phyloP scores from a whole-genome alignment of 2,797 vertebrate species.

The Mallotus villosus region DNA sequence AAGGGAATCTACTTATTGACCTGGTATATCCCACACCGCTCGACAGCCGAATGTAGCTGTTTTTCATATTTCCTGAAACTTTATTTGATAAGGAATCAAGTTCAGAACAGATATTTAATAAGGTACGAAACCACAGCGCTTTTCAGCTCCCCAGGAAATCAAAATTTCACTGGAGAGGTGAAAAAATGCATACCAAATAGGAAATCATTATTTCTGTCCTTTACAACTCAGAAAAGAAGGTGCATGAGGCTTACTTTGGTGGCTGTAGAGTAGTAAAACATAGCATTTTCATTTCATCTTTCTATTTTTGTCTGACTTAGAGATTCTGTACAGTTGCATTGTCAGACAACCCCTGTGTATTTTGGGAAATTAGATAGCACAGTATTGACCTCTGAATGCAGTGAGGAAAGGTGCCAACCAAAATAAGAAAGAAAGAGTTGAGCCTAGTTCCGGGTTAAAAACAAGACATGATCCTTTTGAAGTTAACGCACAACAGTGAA shows the following conservation, averaged over 20 bases:
- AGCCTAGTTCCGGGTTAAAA: background rate
- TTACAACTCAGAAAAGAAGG: constrained; percentile 61
- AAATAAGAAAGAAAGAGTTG: background rate
- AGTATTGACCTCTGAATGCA: background rate
- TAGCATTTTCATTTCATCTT: constrained; percentile 38
- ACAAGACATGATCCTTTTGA: background rate
- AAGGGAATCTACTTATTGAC: constrained; percentile 71
- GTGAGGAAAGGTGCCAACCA: background rate
- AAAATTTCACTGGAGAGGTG: constrained; percentile 48
- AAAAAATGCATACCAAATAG: constrained; percentile 70
- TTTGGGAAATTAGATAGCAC: background rate
- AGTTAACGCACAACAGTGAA: background rate
- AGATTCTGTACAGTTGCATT: too few species aligned
- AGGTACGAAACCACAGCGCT: constrained; percentile 45
- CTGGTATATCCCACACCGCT: constrained; percentile 69
- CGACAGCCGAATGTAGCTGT: constrained; percentile 63
- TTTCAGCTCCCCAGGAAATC: constrained; percentile 54
- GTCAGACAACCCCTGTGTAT: background rate
- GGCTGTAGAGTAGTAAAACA: constrained; percentile 50
- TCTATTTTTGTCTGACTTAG: constrained; percentile 19
- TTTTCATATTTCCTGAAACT: constrained; percentile 62
- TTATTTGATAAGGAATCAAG: constrained; percentile 62
- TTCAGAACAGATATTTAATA: constrained; percentile 67
- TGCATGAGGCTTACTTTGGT: constrained; percentile 60
- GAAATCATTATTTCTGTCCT: constrained; percentile 74